A percentile compares a stretch with the other conserved stretches of the same genome.
Evolutionary conservation across 2,113 vertebrate species (phyloP).

Genomic region (Falco punctatus): DNA sequence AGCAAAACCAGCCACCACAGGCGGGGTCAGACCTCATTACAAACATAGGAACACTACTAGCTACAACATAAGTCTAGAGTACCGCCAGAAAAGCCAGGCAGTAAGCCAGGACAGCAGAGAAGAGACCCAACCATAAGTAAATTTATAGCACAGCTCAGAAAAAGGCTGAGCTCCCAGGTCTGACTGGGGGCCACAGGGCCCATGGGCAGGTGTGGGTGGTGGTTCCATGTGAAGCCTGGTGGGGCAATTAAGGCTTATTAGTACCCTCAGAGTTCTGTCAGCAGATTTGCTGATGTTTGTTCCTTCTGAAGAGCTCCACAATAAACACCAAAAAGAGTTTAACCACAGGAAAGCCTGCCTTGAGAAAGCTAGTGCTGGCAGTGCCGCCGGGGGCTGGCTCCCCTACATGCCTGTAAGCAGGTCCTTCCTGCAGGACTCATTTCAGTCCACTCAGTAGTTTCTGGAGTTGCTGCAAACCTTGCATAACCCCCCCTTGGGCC

Average conservation of each 20-base stretch:
- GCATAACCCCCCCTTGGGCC: fast-evolving
- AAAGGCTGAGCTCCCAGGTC: fast-evolving
- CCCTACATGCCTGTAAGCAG: not conserved
- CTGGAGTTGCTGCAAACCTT: not conserved
- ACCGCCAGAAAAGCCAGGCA: fast-evolving
- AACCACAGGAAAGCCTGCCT: not conserved
- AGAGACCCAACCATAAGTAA: fast-evolving
- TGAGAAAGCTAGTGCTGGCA: not conserved
- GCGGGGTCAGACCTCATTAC: not conserved
- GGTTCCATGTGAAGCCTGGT: not conserved
- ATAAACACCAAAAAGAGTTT: not conserved
- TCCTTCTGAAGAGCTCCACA: not conserved
- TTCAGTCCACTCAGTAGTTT: not conserved
- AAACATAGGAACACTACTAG: fast-evolving
- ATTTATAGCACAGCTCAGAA: not conserved
- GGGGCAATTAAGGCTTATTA: not conserved
- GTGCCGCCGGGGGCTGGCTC: not conserved
- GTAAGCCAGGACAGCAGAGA: not conserved
- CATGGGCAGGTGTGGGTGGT: not conserved
- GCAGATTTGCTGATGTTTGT: not conserved
- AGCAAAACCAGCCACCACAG: not conserved
- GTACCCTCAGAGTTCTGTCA: not conserved
- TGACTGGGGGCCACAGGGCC: not conserved
- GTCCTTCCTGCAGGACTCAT: not conserved
- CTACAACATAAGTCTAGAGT: fast-evolving